These are phyloP conservation scores for Glyptemys insculpta DNA, from an alignment of 2,797 vertebrate species.

Conservation along the genomic window DNA sequence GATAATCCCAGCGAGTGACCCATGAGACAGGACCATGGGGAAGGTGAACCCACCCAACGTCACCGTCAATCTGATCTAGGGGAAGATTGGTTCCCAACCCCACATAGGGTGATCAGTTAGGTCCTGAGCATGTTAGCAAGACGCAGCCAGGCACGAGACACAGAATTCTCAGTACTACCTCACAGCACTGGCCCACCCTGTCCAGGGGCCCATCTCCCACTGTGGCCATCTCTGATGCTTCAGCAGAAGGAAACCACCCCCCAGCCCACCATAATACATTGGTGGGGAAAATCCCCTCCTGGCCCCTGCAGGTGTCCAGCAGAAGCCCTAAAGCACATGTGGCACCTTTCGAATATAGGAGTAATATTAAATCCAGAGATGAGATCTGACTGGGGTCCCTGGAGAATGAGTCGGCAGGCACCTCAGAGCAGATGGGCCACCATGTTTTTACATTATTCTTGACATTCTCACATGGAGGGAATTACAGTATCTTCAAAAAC, in stretches of 20 bases:
- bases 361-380: neutral
- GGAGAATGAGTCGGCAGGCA: neutral
- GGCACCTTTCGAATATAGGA: neutral
- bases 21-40: too few relatives aligned
- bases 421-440: neutral
- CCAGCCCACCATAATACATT: neutral
- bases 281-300: neutral
- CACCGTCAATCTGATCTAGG: too few relatives aligned
- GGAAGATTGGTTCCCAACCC: too few relatives aligned
- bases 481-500: neutral
- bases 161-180: neutral
- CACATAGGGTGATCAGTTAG: neutral
- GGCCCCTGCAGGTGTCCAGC: neutral
- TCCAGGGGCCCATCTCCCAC: neutral
- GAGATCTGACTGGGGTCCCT: too few relatives aligned
- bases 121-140: neutral
- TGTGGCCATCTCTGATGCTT: neutral
- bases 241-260: neutral
- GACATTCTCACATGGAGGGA: neutral
- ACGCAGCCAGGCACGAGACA: neutral
- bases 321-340: too few relatives aligned
- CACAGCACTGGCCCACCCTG: too few relatives aligned
- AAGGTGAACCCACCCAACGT: too few relatives aligned
- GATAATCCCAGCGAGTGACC: too few relatives aligned
- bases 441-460: neutral